Evolutionary conservation across 2,797 vertebrate species (phyloP), one percentile per base, ranked within the genome.

Genomic region (Decapterus maruadsi): DNA sequence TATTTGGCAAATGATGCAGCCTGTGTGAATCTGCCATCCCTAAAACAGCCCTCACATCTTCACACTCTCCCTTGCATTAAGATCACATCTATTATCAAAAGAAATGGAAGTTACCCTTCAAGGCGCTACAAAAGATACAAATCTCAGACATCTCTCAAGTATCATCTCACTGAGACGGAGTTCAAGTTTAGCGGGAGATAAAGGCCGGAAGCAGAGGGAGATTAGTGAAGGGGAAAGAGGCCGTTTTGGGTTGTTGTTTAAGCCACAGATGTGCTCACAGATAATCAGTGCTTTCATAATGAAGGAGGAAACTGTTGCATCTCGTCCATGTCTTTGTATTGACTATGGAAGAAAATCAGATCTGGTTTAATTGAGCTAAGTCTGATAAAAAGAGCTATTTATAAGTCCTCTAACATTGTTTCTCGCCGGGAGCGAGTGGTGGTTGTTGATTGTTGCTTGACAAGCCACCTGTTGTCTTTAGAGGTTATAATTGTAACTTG

Each of bases 1-100:
- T 48, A 76, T 84, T 71, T 83, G 69, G 62, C 56, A 86, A 89
- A 91, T 77, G 46, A 86, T 63, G 53, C 69, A 73, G 57, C 42
- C 48, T 55, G 56, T 65, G 55, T 19, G 26, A 69, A 77, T 73
- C 61, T 64, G 34, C 59, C 3, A 0, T 56, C 46, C 42, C 63
- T 67, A 66, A 76, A 80, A 75, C 53, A 72, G 48, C 17, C 17
- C 46, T 82, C 50, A 64, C 31, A 71, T 80, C 55, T 76, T 73
- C 60, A 79, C 76, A 64, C 63, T 77, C 54, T 56, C 54, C 26
- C 22, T 60, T 58, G 50, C 68, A 82, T 81, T 72, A 68, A 81
- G 76, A 86, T 73, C 58, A 64, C 72, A 83, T 86, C 75, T 86
- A 55, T 83, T 80, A 71, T 73, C 38, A 70, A 68, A 75, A 78